Percentiles rank a stretch among this genome's conserved stretches.
phyloP scores from a whole-genome alignment of 30 jellyfish, hydroid and myxozoan genomes.

The Pelagia noctiluca region DNA sequence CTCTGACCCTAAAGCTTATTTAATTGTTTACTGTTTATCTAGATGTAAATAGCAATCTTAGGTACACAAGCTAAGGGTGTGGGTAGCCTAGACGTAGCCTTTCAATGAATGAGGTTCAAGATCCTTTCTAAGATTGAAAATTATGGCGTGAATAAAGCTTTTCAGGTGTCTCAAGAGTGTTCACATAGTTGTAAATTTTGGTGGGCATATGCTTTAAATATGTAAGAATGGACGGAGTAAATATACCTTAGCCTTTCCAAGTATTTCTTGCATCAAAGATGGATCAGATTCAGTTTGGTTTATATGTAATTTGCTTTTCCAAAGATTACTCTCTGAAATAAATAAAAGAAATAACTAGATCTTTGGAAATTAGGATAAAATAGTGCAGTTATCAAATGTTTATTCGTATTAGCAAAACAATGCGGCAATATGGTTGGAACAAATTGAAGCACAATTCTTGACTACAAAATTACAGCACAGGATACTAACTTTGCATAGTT shows the following conservation, averaged over 20 bases:
- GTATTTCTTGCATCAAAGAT: slow-evolving; percentile 25
- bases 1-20: no score
- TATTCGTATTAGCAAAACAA: no score
- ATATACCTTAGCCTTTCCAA: slow-evolving; percentile 44
- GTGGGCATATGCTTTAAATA: not conserved
- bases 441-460: no score
- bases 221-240: not conserved
- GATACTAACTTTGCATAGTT: no score
- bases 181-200: not conserved
- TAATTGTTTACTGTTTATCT: no score
- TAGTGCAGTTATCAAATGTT: no score
- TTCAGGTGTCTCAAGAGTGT: not conserved
- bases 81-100: not conserved
- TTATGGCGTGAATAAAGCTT: not conserved
- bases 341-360: no score
- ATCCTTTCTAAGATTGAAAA: not conserved
- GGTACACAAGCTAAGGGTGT: not conserved
- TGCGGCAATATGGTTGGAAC: no score
- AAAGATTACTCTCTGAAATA: slow-evolving; percentile 38
- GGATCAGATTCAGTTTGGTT: not conserved
- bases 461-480: no score
- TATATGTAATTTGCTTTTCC: slow-evolving; percentile 25
- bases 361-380: no score
- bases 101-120: not conserved
- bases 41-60: no score